A percentile compares a stretch with the other conserved stretches of the same genome.
These are phyloP conservation scores for Coturnix japonica DNA, from an alignment of 2,113 vertebrate species.

Conservation along the genomic window DNA sequence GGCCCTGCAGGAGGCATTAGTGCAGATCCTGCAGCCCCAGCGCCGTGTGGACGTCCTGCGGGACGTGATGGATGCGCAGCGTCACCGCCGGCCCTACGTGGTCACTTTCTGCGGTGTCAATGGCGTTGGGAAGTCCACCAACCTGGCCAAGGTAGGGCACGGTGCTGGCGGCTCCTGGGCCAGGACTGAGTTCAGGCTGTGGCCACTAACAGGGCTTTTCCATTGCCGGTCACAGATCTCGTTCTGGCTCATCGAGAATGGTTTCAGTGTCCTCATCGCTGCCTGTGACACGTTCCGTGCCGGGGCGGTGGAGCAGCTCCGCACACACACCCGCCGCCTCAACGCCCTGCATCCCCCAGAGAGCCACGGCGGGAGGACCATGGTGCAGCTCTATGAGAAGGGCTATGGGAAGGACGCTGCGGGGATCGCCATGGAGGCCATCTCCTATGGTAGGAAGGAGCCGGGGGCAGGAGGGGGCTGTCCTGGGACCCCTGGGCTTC, in stretches of 20 bases:
- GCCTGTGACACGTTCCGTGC: conserved; percentile 97
- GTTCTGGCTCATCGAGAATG: conserved; percentile 96
- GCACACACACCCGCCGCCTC: conserved; percentile 93
- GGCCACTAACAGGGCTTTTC: rapidly evolving
- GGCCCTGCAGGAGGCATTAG: conserved; percentile 94
- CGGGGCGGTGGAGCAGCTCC: conserved; percentile 95
- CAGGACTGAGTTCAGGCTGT: rapidly evolving
- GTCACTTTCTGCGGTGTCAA: conserved; percentile 97
- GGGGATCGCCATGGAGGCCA: conserved; percentile 98
- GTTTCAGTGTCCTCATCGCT: conserved; percentile 94
- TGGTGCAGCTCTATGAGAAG: conserved; percentile 96
- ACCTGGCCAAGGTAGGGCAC: conserved; percentile 89
- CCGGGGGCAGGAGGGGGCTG: rapidly evolving
- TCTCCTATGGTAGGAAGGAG: conserved; percentile 84
- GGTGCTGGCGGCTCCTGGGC: rapidly evolving
- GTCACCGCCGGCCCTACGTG: conserved; percentile 89
- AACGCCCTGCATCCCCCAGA: conserved; percentile 91
- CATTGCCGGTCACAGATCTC: conserved; percentile 82
- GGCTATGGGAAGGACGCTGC: conserved; percentile 98
- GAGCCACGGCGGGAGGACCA: conserved; percentile 80
- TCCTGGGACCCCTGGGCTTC: rapidly evolving
- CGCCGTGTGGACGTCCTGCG: conserved; percentile 92
- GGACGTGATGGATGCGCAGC: conserved; percentile 94
- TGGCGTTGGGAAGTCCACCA: conserved; percentile 96
- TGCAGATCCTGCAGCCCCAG: conserved; percentile 98